Conservation (phyloP, 2,888 invertebrate genomes). For the Torymus auratus region DNA sequence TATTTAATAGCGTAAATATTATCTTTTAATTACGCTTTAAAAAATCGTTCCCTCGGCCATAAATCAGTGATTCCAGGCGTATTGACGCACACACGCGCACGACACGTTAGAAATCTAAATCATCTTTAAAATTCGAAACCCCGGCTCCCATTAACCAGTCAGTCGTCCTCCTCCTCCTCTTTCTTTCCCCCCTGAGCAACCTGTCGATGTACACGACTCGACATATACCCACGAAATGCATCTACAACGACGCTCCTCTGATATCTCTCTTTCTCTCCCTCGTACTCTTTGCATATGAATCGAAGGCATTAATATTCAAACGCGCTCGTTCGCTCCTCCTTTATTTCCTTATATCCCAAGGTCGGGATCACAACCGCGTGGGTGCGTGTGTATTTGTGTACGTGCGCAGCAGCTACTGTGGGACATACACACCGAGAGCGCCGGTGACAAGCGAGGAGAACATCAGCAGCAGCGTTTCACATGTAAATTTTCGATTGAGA, state of each 20-base stretch:
- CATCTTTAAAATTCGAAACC: conserved; percentile 1
- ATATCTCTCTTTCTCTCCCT: conserved; percentile 11
- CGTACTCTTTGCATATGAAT: conserved; percentile 32
- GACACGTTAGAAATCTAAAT: conserved; percentile 17
- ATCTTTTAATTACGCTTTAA: too few relatives aligned
- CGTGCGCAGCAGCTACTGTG: conserved; percentile 34
- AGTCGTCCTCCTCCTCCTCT: too few relatives aligned
- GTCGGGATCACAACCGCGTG: conserved; percentile 29
- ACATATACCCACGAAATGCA: conserved; percentile 21
- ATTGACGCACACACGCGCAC: background rate
- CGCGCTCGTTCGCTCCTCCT: conserved; percentile 34
- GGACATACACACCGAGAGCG: conserved; percentile 35
- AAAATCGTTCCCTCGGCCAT: too few relatives aligned
- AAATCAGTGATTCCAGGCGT: too few relatives aligned
- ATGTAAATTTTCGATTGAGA: conserved; percentile 56
- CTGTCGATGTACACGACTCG: background rate
- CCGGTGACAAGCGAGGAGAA: conserved; percentile 11
- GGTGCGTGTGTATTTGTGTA: background rate
- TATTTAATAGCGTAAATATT: too few relatives aligned
- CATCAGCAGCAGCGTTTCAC: conserved; percentile 41
- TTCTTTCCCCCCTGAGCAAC: background rate
- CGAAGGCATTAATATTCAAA: conserved; percentile 55
- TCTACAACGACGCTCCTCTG: background rate
- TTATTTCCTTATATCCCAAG: conserved; percentile 54
- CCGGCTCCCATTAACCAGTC: conserved; percentile 5